A percentile compares a stretch with the other conserved stretches of the same genome.
Evolutionary conservation across 2,797 vertebrate species (phyloP).

Genomic region (Fundulus diaphanus): DNA sequence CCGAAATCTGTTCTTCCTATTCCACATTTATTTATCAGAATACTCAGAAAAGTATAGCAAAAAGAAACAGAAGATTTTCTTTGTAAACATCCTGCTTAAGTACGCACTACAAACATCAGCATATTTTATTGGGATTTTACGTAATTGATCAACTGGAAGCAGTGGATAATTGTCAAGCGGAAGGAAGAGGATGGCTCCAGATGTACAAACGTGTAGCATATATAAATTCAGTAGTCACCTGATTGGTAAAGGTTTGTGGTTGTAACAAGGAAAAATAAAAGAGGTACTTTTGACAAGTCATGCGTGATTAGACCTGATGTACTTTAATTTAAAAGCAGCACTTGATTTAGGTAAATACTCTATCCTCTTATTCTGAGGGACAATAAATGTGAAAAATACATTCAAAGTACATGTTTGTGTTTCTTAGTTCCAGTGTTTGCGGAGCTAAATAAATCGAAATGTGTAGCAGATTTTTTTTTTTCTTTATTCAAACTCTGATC

Average conservation of each 20-base stretch:
- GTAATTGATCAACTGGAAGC: neutral
- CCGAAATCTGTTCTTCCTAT: neutral
- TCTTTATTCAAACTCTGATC: slow-evolving; percentile 82
- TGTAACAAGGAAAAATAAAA: too few relatives aligned
- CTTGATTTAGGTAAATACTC: too few relatives aligned
- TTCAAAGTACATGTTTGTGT: neutral
- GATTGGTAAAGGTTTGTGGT: too few relatives aligned
- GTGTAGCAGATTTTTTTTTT: slow-evolving; percentile 80
- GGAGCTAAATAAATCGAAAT: slow-evolving; percentile 1
- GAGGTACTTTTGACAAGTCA: too few relatives aligned
- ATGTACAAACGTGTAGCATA: neutral
- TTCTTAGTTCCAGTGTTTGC: neutral
- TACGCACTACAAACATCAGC: neutral
- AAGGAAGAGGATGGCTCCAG: neutral
- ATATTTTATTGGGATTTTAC: neutral
- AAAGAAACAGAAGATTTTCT: neutral
- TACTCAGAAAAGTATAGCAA: neutral
- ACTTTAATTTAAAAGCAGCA: too few relatives aligned
- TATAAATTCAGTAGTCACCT: too few relatives aligned
- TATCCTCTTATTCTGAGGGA: too few relatives aligned
- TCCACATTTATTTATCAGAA: neutral
- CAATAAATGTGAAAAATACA: neutral
- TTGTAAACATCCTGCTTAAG: neutral
- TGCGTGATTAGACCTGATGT: too few relatives aligned
- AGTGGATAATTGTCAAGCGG: neutral